phyloP scores from a whole-genome alignment of 2,797 vertebrate species.

The Megaceryle alcyon region DNA sequence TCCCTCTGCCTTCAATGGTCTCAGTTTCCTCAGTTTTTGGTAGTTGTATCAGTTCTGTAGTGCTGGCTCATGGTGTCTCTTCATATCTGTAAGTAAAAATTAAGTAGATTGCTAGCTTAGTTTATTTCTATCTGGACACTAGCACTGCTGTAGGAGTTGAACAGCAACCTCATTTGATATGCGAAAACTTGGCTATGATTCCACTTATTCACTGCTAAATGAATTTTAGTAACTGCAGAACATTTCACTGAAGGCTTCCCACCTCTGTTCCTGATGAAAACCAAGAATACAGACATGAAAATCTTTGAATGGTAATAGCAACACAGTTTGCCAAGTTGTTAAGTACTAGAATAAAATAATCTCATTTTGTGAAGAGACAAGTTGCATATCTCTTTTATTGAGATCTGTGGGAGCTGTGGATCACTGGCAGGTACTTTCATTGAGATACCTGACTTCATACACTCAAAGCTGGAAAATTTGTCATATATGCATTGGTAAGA shows the following conservation, averaged over 20 bases:
- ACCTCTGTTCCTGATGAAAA: slow-evolving; percentile 11
- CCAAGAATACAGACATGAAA: slow-evolving; percentile 32
- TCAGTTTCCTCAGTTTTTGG: neutral
- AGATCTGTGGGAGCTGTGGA: neutral
- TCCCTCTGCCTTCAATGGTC: neutral
- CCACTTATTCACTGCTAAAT: slow-evolving; percentile 27
- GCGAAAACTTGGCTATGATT: neutral
- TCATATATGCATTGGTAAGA: neutral
- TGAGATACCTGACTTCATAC: neutral
- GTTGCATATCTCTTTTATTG: neutral
- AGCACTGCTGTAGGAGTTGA: neutral
- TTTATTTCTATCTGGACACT: neutral
- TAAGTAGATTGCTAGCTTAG: neutral
- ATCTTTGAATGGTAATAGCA: neutral
- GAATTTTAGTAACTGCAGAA: slow-evolving; percentile 10
- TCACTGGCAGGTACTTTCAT: neutral
- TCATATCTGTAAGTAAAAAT: neutral
- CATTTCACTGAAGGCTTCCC: slow-evolving; percentile 28
- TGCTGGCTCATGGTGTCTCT: neutral
- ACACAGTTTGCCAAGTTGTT: neutral
- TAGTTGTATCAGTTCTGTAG: neutral
- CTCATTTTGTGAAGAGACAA: neutral
- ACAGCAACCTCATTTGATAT: slow-evolving; percentile 7
- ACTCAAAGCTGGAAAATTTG: neutral
- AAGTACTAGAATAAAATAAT: neutral